A percentile compares a stretch with the other conserved stretches of the same genome.
phyloP scores from a whole-genome alignment of 2,888 invertebrate species.

The Megastigmus dorsalis region DNA sequence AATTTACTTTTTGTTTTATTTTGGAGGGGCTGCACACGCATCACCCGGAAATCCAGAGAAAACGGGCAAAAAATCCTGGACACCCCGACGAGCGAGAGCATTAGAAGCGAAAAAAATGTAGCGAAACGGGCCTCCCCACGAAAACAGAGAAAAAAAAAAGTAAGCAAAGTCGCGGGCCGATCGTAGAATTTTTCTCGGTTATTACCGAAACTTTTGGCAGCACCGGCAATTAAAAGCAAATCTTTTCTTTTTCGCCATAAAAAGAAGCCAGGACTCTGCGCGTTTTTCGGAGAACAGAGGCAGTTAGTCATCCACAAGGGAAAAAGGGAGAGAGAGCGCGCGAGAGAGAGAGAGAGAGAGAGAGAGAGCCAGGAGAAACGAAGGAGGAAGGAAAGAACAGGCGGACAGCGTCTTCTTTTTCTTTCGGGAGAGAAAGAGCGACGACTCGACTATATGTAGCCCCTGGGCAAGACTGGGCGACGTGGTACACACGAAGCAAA shows the following conservation, averaged over 20 bases:
- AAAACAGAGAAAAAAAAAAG: conserved; percentile 43
- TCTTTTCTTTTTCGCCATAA: conserved; percentile 47
- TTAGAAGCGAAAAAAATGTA: conserved; percentile 20
- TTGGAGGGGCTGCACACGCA: not conserved
- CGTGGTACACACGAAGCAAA: conserved; percentile 25
- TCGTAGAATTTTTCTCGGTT: conserved; percentile 52
- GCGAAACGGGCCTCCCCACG: conserved; percentile 14
- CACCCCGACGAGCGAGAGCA: conserved; percentile 3
- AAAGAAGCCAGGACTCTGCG: conserved; percentile 19
- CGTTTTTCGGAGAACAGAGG: conserved; percentile 53
- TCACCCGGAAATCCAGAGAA: conserved; percentile 42
- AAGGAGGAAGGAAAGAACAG: conserved; percentile 56
- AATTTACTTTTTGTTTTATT: too few species aligned
- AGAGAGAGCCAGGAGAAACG: conserved; percentile 53
- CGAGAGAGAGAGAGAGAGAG: conserved; percentile 53
- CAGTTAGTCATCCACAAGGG: conserved; percentile 53
- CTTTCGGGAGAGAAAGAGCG: not conserved
- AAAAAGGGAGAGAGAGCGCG: conserved; percentile 54
- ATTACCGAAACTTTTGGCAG: conserved; percentile 47
- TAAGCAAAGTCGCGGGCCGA: conserved; percentile 26
- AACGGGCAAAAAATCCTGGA: conserved; percentile 15
- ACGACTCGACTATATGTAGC: conserved; percentile 1
- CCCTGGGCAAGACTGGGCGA: conserved; percentile 37
- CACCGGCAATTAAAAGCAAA: conserved; percentile 51
- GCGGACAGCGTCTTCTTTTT: conserved; percentile 14